phyloP scores from a whole-genome alignment of 2,797 vertebrate species.

The Girardinus metallicus region DNA sequence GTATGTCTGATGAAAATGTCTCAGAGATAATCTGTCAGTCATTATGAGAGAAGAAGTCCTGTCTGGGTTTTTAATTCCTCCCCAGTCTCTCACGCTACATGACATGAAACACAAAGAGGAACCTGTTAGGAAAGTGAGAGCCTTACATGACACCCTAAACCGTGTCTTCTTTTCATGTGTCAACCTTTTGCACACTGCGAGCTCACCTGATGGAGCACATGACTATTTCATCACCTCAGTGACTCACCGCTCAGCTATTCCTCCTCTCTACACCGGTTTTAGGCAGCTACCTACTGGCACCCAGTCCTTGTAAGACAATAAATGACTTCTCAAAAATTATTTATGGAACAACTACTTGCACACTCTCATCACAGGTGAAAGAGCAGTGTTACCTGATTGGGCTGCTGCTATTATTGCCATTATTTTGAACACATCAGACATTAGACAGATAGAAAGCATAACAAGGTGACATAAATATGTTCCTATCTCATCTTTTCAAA shows the following conservation, averaged over 20 bases:
- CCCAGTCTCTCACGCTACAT: background rate
- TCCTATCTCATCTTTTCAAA: background rate
- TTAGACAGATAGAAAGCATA: background rate
- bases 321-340: background rate
- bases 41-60: constrained; percentile 31
- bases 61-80: background rate
- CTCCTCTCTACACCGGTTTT: background rate
- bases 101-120: background rate
- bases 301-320: background rate
- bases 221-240: constrained; percentile 57
- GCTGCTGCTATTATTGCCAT: background rate
- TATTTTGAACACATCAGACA: background rate
- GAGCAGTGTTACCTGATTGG: background rate
- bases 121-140: constrained; percentile 7
- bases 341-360: background rate
- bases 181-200: constrained; percentile 63
- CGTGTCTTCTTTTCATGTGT: constrained; percentile 49
- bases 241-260: constrained; percentile 56
- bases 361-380: background rate
- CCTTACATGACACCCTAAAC: constrained; percentile 12
- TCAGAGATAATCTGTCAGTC: constrained; percentile 36
- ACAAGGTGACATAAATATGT: background rate
- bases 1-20: background rate
- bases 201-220: constrained; percentile 36
- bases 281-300: too few relatives aligned